Base-by-base conservation (phyloP, 2,113 vertebrate species). In the Corythaixoides concolor region DNA sequence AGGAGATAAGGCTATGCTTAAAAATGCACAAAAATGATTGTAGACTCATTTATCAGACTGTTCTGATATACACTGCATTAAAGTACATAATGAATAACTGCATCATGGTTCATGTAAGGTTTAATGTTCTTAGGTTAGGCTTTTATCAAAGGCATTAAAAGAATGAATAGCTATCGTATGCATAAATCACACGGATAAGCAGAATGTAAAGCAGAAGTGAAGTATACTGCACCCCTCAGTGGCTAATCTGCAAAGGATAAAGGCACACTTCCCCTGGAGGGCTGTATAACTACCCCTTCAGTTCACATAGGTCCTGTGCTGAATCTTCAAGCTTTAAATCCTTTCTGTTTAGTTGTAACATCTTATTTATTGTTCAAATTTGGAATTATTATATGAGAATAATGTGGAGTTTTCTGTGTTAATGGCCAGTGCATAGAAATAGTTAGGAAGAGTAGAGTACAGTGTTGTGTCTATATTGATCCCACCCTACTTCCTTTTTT, bases 91-190 rank as follows among this genome's bases (percentile, higher is more conserved):
- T 97, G 90, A 94, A 84, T 93, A 95, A 67, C 93, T 89, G 49
- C 50, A 76, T 82, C 93, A 52, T 37, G 70, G 96, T 97, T 97
- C 96, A 96, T 63, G 63, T 67, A 94, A 91, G 94, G 96, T 97
- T 97, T 97, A 97, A 94, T 89, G 89, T 97, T 97, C 89, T 89
- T 97, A 82, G 50, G 89, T 73, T 90, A 85, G 80, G 67, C 89
- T 96, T 96, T 96, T 96, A 97, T 95, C 90, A 82, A 75, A 95
- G 89, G 92, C 94, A 96, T 93, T 95, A 89, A 53, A 83, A 73
- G 86, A 94, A 97, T 89, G 87, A 95, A 63, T 91, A 50, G 87
- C 81, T 95, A 43, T 95, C 2, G 0, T 84, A 15, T 73, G 28
- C 85, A 72, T 96, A 95, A 96, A 97, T 97, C 87, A 96, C 64